Evolutionary conservation across 2,113 vertebrate species (phyloP).

Genomic region (Otis tarda): DNA sequence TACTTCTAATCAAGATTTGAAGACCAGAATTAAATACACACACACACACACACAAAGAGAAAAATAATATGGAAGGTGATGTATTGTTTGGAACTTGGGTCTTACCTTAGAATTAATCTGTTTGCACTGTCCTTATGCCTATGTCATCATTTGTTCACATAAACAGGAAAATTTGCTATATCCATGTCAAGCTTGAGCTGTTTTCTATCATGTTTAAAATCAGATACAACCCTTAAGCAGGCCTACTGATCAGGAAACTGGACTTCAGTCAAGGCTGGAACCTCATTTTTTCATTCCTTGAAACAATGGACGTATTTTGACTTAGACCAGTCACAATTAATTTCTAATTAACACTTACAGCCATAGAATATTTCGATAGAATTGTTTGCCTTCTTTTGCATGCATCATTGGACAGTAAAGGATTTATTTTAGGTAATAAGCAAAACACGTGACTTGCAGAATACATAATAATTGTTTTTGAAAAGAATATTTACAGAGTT

Average conservation of each 20-base stretch:
- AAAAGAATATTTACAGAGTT: background rate
- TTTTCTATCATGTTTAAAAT: background rate
- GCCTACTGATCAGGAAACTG: background rate
- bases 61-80: background rate
- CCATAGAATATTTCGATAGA: background rate
- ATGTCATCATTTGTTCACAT: background rate
- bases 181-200: background rate
- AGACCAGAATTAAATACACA: background rate
- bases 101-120: background rate
- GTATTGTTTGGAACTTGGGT: background rate
- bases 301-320: background rate
- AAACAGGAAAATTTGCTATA: background rate
- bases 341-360: background rate
- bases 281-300: background rate
- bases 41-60: rapidly evolving
- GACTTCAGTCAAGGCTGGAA: background rate
- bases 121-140: background rate
- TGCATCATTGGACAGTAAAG: background rate
- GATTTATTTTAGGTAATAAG: background rate
- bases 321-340: background rate
- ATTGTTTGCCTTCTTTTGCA: background rate
- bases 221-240: background rate
- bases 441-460: background rate
- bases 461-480: background rate
- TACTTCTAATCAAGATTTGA: background rate